These are phyloP conservation scores for Ictidomys tridecemlineatus DNA, from an alignment of 2,113 vertebrate genomes.

Conservation along the genomic window DNA sequence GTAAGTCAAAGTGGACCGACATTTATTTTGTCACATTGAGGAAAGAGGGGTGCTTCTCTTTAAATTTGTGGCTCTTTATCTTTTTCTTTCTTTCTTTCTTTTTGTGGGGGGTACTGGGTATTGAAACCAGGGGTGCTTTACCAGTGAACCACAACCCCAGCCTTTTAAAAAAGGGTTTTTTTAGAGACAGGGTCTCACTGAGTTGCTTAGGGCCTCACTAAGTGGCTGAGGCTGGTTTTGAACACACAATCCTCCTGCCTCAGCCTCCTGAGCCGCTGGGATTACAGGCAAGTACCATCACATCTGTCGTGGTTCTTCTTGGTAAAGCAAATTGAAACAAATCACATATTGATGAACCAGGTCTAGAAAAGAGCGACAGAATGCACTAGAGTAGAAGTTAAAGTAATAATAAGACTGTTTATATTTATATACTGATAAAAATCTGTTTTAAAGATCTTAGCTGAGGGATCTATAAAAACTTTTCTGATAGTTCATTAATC, in stretches of 20 bases:
- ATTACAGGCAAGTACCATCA: too few species aligned
- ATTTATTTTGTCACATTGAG: conserved; percentile 45
- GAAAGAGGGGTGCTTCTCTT: neutral
- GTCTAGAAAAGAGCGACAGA: neutral
- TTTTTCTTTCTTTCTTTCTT: too few species aligned
- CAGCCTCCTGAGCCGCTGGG: too few species aligned
- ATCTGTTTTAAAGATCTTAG: conserved; percentile 4
- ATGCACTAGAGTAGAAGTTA: neutral
- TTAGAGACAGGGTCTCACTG: too few species aligned
- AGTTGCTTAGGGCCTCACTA: too few species aligned
- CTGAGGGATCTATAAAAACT: neutral
- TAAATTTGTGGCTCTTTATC: neutral
- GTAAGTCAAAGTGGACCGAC: neutral
- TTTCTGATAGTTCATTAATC: neutral
- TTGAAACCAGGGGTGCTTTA: too few species aligned
- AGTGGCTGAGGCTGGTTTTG: too few species aligned
- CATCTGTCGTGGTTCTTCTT: too few species aligned
- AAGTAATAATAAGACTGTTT: neutral
- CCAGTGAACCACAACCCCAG: too few species aligned
- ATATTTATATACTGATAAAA: conserved; percentile 16
- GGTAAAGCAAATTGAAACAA: conserved; percentile 44
- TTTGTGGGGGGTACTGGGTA: too few species aligned
- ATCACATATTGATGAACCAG: neutral
- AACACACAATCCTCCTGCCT: too few species aligned
- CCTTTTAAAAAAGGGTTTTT: too few species aligned